Conservation (phyloP, 2,797 vertebrate species). For the Loris lydekkerianus region DNA sequence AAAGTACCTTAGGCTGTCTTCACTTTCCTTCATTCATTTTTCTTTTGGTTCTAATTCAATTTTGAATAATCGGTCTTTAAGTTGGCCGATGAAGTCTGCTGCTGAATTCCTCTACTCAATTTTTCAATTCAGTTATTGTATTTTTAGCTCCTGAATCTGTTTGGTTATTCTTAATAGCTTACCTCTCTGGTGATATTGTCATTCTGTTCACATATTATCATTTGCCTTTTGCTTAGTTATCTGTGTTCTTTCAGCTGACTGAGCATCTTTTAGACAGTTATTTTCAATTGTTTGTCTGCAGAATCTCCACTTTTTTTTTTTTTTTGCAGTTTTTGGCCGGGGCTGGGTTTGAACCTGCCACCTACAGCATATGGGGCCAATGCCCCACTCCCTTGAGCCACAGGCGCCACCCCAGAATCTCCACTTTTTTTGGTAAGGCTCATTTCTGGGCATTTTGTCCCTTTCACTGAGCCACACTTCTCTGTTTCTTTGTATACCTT, state of each 20-base stretch:
- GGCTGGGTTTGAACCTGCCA: too few relatives aligned
- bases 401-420: too few relatives aligned
- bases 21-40: not conserved
- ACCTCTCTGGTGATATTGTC: not conserved
- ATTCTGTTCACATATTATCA: not conserved
- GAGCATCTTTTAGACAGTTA: not conserved
- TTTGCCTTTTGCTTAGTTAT: not conserved
- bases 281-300: not conserved
- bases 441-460: not conserved
- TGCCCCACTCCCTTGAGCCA: too few relatives aligned
- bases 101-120: not conserved
- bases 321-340: too few relatives aligned
- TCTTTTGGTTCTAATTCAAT: not conserved
- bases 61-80: not conserved
- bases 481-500: not conserved
- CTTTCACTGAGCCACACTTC: not conserved
- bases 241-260: not conserved
- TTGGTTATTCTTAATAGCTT: not conserved
- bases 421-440: not conserved
- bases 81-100: not conserved
- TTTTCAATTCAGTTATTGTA: not conserved
- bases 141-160: not conserved
- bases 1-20: not conserved
- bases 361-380: too few relatives aligned
- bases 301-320: not conserved